Conservation (phyloP, 2,888 invertebrate genomes). For the Rambutsinella grinnellia region DNA sequence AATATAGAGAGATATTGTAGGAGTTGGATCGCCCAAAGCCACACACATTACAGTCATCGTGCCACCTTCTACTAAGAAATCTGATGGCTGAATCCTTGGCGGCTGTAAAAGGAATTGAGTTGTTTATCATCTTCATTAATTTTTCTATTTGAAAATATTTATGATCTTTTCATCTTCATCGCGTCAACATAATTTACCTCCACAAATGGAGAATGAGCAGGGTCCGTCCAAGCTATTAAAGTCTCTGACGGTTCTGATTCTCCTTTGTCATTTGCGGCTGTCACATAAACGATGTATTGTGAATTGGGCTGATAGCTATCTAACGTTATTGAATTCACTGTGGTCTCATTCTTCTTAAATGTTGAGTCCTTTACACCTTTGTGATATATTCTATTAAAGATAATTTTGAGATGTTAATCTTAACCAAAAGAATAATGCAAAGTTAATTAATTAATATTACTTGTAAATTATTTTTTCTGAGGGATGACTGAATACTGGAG, state of each 20-base stretch:
- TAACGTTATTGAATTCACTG: conserved; percentile 79
- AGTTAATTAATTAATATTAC: conserved; percentile 73
- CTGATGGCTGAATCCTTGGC: conserved; percentile 86
- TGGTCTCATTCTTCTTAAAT: conserved; percentile 75
- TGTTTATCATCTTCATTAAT: not conserved
- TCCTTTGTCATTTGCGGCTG: conserved; percentile 75
- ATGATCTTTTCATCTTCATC: conserved; percentile 3
- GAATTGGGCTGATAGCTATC: conserved; percentile 83
- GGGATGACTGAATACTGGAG: conserved; percentile 85
- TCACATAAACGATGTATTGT: conserved; percentile 84
- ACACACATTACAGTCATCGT: conserved; percentile 82
- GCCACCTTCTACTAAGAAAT: conserved; percentile 85
- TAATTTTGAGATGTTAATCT: not conserved
- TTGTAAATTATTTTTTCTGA: conserved; percentile 83
- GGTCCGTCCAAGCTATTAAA: conserved; percentile 87
- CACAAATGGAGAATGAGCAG: conserved; percentile 87
- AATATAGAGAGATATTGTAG: conserved; percentile 86
- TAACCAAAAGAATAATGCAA: not conserved
- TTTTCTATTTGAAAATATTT: conserved; percentile 26
- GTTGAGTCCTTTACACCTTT: conserved; percentile 77
- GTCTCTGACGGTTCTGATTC: conserved; percentile 85
- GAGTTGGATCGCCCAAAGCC: conserved; percentile 80
- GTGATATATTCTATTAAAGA: conserved; percentile 75
- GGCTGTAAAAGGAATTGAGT: too few relatives aligned
- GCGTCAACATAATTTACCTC: too few relatives aligned